Evolutionary conservation across 1,140 invertebrate species (phyloP).

Genomic region (Atta texana): DNA sequence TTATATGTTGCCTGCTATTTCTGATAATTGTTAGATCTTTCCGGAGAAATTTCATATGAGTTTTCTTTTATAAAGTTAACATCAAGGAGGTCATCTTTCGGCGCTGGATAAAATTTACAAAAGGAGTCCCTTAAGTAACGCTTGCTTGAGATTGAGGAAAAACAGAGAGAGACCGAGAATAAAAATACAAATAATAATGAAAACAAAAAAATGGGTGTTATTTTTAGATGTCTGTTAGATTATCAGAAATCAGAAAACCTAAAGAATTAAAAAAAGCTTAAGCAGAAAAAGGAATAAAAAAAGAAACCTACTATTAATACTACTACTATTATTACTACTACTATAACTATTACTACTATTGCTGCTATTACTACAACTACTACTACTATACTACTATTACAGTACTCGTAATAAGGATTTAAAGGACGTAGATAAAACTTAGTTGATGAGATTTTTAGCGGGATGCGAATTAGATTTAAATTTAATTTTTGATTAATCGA

Average conservation of each 20-base stretch:
- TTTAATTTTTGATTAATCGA: constrained; percentile 60
- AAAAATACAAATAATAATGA: constrained; percentile 82
- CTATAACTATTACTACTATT: constrained; percentile 68
- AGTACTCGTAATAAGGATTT: constrained; percentile 80
- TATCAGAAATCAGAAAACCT: constrained; percentile 81
- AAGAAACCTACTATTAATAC: constrained; percentile 79
- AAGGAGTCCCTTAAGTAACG: constrained; percentile 78
- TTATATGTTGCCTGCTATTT: constrained; percentile 12
- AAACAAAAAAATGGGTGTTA: constrained; percentile 84
- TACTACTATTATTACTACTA: constrained; percentile 75
- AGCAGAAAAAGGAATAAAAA: constrained; percentile 80
- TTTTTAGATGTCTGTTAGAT: constrained; percentile 85
- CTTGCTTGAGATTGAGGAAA: constrained; percentile 70
- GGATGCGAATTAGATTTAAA: constrained; percentile 65
- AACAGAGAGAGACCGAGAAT: constrained; percentile 59
- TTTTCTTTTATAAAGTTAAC: constrained; percentile 16
- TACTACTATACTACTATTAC: constrained; percentile 62
- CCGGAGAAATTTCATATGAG: not conserved
- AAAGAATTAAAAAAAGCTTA: constrained; percentile 80
- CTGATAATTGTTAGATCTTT: constrained; percentile 20
- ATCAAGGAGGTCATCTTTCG: constrained; percentile 33
- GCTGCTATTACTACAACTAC: constrained; percentile 72
- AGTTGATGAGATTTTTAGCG: constrained; percentile 76
- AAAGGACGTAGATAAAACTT: constrained; percentile 76
- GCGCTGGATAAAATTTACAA: constrained; percentile 36